These are phyloP conservation scores for Chelonia mydas DNA, from an alignment of 2,797 vertebrate species.

Conservation along the genomic window DNA sequence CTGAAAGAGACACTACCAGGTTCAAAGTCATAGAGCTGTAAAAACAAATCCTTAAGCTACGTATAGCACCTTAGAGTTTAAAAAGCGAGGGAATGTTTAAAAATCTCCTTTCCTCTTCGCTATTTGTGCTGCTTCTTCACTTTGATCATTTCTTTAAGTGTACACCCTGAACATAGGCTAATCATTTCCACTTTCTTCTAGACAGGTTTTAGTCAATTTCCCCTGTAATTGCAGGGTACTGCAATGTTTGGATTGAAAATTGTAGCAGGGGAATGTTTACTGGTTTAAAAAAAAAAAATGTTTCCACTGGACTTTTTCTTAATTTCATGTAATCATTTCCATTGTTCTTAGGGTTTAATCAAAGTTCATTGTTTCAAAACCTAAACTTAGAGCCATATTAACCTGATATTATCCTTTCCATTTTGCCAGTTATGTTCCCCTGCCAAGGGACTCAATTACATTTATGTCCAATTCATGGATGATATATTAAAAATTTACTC, in stretches of 20 bases:
- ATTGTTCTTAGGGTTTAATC: conserved; percentile 20
- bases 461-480: conserved; percentile 33
- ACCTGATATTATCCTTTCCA: not conserved
- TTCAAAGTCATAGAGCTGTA: conserved; percentile 37
- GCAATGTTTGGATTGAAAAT: conserved; percentile 55
- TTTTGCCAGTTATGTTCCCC: not conserved
- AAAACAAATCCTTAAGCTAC: not conserved
- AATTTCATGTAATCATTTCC: not conserved
- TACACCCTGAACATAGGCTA: conserved; percentile 8
- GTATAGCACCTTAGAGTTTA: conserved; percentile 27
- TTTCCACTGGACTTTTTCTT: conserved; percentile 1
- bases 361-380: conserved; percentile 27
- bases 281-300: not conserved
- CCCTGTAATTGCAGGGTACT: conserved; percentile 55
- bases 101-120: conserved; percentile 14
- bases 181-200: conserved; percentile 53
- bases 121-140: conserved; percentile 8
- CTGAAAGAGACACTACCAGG: conserved; percentile 48
- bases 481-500: conserved; percentile 65
- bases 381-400: conserved; percentile 11
- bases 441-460: conserved; percentile 19
- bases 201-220: conserved; percentile 48
- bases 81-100: accelerated
- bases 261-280: not conserved
- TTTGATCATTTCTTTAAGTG: not conserved